These are phyloP conservation scores for Asbolus verrucosus DNA, from an alignment of 1,140 invertebrate genomes.

Conservation along the genomic window DNA sequence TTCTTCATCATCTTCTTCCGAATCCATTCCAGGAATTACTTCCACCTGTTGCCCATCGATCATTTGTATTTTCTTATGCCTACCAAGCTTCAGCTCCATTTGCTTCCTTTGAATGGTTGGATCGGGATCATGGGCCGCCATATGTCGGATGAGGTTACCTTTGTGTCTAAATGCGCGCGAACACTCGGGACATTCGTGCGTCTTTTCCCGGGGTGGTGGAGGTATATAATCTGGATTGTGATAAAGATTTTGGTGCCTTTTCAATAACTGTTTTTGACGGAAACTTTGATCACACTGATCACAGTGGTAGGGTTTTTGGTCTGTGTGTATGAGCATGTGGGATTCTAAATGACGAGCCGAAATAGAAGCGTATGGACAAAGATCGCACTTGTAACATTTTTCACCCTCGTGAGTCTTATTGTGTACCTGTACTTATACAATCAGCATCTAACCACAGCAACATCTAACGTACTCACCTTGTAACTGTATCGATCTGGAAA, in stretches of 20 bases:
- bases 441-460: no score
- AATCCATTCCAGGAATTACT: conserved; percentile 68
- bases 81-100: conserved; percentile 82
- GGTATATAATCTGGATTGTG: conserved; percentile 93
- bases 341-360: conserved; percentile 94
- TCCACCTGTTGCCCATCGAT: conserved; percentile 72
- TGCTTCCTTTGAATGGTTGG: conserved; percentile 81
- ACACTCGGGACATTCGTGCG: conserved; percentile 91
- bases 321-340: conserved; percentile 95
- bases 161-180: conserved; percentile 89
- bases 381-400: conserved; percentile 96
- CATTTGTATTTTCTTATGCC: conserved; percentile 81
- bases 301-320: conserved; percentile 91
- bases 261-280: conserved; percentile 92
- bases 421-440: conserved; percentile 71
- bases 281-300: conserved; percentile 84
- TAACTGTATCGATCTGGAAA: conserved; percentile 90
- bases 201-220: conserved; percentile 90
- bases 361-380: conserved; percentile 95
- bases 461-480: no score
- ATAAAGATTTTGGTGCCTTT: conserved; percentile 92
- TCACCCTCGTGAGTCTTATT: conserved; percentile 94
- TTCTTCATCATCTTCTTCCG: conserved; percentile 71
- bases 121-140: conserved; percentile 88
- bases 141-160: conserved; percentile 92